A percentile compares a stretch with the other conserved stretches of the same genome.
These are phyloP conservation scores for Raja brachyura DNA, from an alignment of 2,113 vertebrate species.

Conservation along the genomic window DNA sequence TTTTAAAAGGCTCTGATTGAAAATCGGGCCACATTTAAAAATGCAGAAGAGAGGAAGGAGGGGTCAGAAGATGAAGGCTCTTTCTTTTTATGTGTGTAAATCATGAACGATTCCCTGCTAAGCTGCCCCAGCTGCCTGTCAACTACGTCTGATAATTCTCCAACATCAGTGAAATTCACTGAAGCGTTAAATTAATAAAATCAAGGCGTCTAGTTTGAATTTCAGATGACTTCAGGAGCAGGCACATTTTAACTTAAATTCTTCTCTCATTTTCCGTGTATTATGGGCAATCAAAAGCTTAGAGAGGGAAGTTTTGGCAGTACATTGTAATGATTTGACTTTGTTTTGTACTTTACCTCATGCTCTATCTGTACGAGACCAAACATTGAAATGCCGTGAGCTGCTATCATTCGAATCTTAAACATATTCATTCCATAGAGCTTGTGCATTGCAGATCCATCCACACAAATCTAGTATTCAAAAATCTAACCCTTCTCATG, in stretches of 20 bases:
- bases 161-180: conserved; percentile 37
- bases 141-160: conserved; percentile 36
- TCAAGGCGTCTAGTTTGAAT: conserved; percentile 36
- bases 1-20: conserved; percentile 36
- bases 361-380: background rate
- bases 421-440: background rate
- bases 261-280: conserved; percentile 31
- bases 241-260: conserved; percentile 32
- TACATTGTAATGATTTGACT: background rate
- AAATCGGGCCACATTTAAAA: conserved; percentile 16
- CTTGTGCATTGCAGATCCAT: background rate
- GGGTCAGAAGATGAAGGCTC: conserved; percentile 16
- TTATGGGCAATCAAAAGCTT: background rate
- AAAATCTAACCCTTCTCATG: too few species aligned
- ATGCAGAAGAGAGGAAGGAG: background rate
- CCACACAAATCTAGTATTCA: background rate
- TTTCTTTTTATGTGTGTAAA: conserved; percentile 31
- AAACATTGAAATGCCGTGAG: background rate
- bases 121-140: conserved; percentile 38
- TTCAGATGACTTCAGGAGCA: conserved; percentile 37
- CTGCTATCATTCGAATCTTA: background rate
- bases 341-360: background rate
- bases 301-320: background rate
- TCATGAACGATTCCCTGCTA: conserved; percentile 37
- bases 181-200: conserved; percentile 39